Evolutionary conservation across 2,888 invertebrate species (phyloP).

Genomic region (Brachypalpus laphriformis): DNA sequence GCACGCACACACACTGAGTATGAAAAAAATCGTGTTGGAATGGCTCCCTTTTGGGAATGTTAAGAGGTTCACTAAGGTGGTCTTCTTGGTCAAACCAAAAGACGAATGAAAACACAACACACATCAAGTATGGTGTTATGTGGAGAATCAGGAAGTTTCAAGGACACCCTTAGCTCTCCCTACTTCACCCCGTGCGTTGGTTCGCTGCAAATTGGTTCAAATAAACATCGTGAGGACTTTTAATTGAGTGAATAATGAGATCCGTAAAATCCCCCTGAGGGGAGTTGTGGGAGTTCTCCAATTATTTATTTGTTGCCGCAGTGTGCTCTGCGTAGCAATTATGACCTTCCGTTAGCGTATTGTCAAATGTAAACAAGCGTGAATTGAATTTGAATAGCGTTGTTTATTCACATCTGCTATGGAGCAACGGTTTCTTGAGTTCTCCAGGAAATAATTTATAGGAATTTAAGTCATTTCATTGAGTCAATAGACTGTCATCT

Average conservation of each 20-base stretch:
- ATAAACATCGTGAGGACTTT: neutral
- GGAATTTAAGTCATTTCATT: neutral
- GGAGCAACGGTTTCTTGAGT: neutral
- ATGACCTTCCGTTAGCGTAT: neutral
- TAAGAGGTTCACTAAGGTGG: neutral
- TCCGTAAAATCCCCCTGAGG: neutral
- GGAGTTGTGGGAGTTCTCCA: neutral
- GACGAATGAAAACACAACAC: neutral
- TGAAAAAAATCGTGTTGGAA: neutral
- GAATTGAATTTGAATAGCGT: neutral
- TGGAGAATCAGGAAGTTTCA: neutral
- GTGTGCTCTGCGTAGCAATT: neutral
- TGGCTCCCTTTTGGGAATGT: neutral
- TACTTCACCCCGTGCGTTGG: neutral
- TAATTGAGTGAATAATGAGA: neutral
- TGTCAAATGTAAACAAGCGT: neutral
- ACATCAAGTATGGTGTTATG: neutral
- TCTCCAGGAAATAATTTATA: neutral
- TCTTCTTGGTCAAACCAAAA: neutral
- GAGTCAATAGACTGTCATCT: neutral
- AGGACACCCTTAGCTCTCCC: neutral
- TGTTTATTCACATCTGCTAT: neutral
- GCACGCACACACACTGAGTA: neutral
- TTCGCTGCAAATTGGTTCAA: neutral
- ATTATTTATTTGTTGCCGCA: neutral